phyloP scores from a whole-genome alignment of 2,797 vertebrate genomes.

The Mareca strepera region DNA sequence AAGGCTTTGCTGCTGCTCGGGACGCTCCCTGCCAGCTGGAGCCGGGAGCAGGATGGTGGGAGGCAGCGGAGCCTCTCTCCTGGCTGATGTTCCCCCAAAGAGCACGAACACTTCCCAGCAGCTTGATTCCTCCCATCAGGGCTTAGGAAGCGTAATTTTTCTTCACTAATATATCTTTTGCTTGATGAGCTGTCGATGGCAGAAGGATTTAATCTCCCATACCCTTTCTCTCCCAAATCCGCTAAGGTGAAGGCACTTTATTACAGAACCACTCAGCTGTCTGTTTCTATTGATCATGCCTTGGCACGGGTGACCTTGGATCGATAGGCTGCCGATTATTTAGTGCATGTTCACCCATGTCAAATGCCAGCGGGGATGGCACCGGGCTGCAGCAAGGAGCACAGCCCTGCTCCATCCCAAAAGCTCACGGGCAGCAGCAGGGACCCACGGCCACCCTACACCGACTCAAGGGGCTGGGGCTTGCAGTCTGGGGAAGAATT shows the following conservation, averaged over 20 bases:
- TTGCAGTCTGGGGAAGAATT: neutral
- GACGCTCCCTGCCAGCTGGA: neutral
- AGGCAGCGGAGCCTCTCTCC: neutral
- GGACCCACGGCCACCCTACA: neutral
- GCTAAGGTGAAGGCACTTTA: constrained; percentile 73
- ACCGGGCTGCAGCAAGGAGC: neutral
- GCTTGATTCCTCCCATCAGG: neutral
- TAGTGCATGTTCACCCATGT: constrained; percentile 60
- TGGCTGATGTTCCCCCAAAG: constrained; percentile 11
- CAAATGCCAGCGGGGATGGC: neutral
- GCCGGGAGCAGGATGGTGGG: neutral
- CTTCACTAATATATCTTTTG: constrained; percentile 62
- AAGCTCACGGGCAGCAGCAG: neutral
- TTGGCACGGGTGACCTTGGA: constrained; percentile 74
- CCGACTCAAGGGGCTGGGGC: rapidly evolving
- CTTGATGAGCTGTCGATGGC: constrained; percentile 59
- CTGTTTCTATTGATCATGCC: constrained; percentile 70
- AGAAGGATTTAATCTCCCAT: constrained; percentile 76
- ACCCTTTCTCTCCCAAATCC: constrained; percentile 41
- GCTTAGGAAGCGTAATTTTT: constrained; percentile 43
- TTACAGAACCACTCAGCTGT: constrained; percentile 77
- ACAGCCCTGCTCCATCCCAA: neutral
- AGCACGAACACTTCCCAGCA: constrained; percentile 37
- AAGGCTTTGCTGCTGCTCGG: neutral
- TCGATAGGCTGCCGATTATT: constrained; percentile 72